These are phyloP conservation scores for Platerodrilus igneus DNA, from an alignment of 2,888 invertebrate species.

Conservation along the genomic window DNA sequence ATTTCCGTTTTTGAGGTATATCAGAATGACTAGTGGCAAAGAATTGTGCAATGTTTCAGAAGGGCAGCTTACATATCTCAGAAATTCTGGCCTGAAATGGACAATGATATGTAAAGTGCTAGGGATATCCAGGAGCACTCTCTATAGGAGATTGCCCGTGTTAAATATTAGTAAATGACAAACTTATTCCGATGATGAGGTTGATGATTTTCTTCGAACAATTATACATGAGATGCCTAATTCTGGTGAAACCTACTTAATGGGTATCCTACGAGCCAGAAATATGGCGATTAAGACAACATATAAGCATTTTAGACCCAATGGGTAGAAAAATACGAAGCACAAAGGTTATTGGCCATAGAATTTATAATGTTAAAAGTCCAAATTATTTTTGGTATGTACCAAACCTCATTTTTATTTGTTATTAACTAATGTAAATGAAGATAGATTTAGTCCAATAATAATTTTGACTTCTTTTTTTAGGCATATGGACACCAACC, in stretches of 20 bases:
- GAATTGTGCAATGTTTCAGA: no score
- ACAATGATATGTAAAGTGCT: no score
- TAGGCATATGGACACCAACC: constrained; percentile 18
- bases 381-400: constrained; percentile 17
- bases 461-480: no score
- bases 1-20: no score
- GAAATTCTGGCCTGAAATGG: no score
- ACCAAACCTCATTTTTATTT: neutral
- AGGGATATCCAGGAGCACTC: no score
- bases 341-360: constrained; percentile 3
- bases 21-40: no score
- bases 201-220: constrained; percentile 5
- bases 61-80: no score
- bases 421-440: no score
- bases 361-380: constrained; percentile 14
- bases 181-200: constrained; percentile 6
- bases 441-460: no score
- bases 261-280: constrained; percentile 7
- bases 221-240: constrained; percentile 11
- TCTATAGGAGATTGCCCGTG: no score
- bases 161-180: no score
- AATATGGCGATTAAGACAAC: constrained; percentile 9
- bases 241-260: constrained; percentile 14
- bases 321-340: constrained; percentile 6
- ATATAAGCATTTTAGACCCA: constrained; percentile 6